Percentiles rank a stretch among this genome's conserved stretches.
These are phyloP conservation scores for Gymnocypris eckloni DNA, from an alignment of 2,797 vertebrate species.

Conservation along the genomic window DNA sequence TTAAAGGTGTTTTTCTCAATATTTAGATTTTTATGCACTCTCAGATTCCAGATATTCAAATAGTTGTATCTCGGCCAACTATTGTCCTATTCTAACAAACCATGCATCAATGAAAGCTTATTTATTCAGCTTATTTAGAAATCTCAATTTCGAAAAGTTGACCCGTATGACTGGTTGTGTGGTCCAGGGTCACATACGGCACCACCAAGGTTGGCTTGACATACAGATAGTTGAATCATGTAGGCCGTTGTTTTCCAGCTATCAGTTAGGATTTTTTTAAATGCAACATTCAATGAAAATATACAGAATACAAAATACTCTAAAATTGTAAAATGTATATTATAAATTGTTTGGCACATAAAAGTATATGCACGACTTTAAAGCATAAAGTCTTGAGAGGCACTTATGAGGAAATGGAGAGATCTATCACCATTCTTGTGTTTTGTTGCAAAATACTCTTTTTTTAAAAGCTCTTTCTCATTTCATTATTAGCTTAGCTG, in stretches of 20 bases:
- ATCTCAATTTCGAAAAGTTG: no score
- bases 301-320: not conserved
- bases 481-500: not conserved
- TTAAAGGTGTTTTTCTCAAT: no score
- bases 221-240: no score
- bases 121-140: no score
- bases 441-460: not conserved
- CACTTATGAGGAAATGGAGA: not conserved
- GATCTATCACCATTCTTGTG: not conserved
- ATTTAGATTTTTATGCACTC: no score
- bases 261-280: not conserved
- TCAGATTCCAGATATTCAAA: no score
- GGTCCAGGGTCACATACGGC: no score
- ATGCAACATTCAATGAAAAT: not conserved
- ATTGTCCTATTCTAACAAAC: no score
- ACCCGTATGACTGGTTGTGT: no score
- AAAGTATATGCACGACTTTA: not conserved
- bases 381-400: not conserved
- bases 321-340: not conserved
- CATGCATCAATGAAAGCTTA: no score
- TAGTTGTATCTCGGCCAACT: no score
- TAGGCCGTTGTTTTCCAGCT: not conserved
- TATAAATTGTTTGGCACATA: not conserved
- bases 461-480: not conserved
- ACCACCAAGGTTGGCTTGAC: no score